Base-by-base conservation (phyloP, 37 sponge, comb jelly and placozoan genomes). In the Geodia barretti region DNA sequence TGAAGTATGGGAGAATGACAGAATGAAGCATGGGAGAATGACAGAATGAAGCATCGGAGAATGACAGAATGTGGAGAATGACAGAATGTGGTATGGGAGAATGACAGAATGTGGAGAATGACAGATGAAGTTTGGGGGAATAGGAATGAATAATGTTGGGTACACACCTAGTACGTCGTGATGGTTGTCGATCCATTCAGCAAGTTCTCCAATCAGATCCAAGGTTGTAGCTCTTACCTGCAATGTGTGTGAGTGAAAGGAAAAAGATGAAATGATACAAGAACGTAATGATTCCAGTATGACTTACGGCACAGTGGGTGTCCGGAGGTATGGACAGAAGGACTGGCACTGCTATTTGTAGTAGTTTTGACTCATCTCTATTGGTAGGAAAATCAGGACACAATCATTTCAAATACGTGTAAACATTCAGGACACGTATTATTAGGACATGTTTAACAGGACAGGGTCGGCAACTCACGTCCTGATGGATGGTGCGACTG, bases 171-270 rank as follows among this genome's bases (percentile, higher is more conserved):
- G 31, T 32, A 78, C 76, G 62, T 94, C 84, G 30, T 78, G 83
- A 61, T 94, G 94, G 4, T 74, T 66, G 64, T 90, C 79, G 77
- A 94, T 83, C 94, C 94, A 94, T 0, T 59, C 70, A 9, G 88
- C 72, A 2, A 94, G 79, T 37, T 80, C 76, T 20, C 79, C 80
- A 11, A 94, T 39, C 17, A 94, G 64, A 4, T 54, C 28, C 41
- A 94, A 60, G 5, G 83, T 83, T 60, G 91, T 60, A 21, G 74
- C 79, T 43, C 85, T 39, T n/a, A n/a, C n/a, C n/a, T n/a, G n/a
- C n/a, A n/a, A n/a, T n/a, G n/a, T n/a, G n/a, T n/a, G n/a, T n/a
- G n/a, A n/a, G n/a, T n/a, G n/a, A n/a, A n/a, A n/a, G n/a, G n/a
- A n/a, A n/a, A n/a, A n/a, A n/a, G n/a, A n/a, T n/a, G n/a, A n/a